These are phyloP conservation scores for Zelostemma sp. DNA, from an alignment of 1,140 invertebrate genomes.

Conservation along the genomic window DNA sequence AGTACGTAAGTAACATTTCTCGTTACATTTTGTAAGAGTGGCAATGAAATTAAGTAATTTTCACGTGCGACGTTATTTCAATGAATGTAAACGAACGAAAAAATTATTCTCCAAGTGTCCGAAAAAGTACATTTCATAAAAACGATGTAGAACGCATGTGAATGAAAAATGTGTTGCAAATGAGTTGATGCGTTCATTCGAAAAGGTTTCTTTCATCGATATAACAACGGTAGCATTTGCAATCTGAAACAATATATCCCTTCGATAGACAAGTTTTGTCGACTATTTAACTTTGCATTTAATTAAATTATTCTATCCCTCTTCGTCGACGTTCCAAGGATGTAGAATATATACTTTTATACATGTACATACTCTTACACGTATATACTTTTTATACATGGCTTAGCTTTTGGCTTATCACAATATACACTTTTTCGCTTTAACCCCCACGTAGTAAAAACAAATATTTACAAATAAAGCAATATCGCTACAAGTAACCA, in stretches of 20 bases:
- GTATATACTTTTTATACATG: slow-evolving; percentile 56
- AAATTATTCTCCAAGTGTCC: too few relatives aligned
- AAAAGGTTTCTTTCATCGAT: slow-evolving; percentile 42
- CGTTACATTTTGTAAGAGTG: too few relatives aligned
- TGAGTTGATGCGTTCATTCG: slow-evolving; percentile 49
- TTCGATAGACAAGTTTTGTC: slow-evolving; percentile 46
- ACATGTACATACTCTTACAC: slow-evolving; percentile 33
- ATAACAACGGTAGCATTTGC: slow-evolving; percentile 50
- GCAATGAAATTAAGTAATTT: too few relatives aligned
- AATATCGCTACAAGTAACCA: too few relatives aligned
- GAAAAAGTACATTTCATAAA: too few relatives aligned
- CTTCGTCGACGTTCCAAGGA: slow-evolving; percentile 32
- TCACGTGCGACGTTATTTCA: too few relatives aligned
- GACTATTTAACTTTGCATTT: slow-evolving; percentile 50
- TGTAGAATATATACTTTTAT: too few relatives aligned
- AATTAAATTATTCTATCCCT: slow-evolving; percentile 54
- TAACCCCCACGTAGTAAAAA: slow-evolving; percentile 50
- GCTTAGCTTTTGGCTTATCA: slow-evolving; percentile 56
- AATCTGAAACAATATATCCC: slow-evolving; percentile 52
- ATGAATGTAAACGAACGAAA: too few relatives aligned
- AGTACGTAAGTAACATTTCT: too few relatives aligned
- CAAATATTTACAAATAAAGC: too few relatives aligned
- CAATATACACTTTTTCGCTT: slow-evolving; percentile 56
- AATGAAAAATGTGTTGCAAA: slow-evolving; percentile 38
- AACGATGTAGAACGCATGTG: slow-evolving; percentile 7